Base-by-base conservation (phyloP, 2,113 vertebrate species). In the Scatophagus argus region DNA sequence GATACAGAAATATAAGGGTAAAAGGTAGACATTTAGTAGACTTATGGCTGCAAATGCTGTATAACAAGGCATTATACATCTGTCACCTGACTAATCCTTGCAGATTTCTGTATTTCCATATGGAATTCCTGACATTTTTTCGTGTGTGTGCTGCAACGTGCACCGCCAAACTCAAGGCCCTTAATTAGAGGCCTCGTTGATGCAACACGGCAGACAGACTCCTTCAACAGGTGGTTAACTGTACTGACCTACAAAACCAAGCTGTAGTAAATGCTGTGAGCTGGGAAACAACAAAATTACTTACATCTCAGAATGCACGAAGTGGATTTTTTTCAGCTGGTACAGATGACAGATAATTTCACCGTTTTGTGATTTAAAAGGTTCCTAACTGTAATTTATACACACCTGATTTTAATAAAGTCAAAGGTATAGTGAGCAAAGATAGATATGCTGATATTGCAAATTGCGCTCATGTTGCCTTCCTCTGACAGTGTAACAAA, bases 121-220 rank as follows among this genome's bases (percentile, higher is more conserved):
- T 59, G 76, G 85, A 85, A 95, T 94, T 94, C 91, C 80, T 85
- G 34, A 59, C 63, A 93, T 94, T 92, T 91, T 91, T 81, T 70
- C 69, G 38, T 66, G 52, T 46, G 79, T 85, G 55, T 58, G 25
- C 80, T 79, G 71, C 72, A 81, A 72, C 19, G 52, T 88, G 76
- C 71, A 60, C 62, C 11, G 19, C 64, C 51, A 76, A 76, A 81
- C 83, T 91, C 79, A 82, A 74, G 51, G 72, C 51, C 41, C 38
- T 78, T 91, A 84, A 91, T 91, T 81, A 90, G 69, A 81, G 82
- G 55, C 70, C 64, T 58, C 13, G 25, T 64, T 81, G 72, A 82
- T 89, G 80, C 78, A 81, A 75, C 84, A 63, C 21, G 0, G 34
- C 74, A 85, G 58, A 61, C 58, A 58, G 52, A 23, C 66, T 67